Base-by-base conservation (phyloP, 2,888 invertebrate species). In the Stenolophus ochropezus region DNA sequence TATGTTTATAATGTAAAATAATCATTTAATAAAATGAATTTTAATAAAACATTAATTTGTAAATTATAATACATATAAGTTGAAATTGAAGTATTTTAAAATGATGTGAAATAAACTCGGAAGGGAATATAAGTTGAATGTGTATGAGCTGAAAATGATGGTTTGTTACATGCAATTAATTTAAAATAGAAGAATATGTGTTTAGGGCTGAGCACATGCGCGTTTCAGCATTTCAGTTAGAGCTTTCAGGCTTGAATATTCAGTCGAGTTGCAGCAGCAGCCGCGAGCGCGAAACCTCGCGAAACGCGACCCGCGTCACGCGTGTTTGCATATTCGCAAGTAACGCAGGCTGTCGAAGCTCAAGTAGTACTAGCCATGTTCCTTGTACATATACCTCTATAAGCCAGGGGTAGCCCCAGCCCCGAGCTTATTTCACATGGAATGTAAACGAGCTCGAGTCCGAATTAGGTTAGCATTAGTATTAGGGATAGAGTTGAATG, bases 381-480 rank as follows among this genome's bases (percentile, higher is more conserved):
- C 56, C 56, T 56, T 42, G n/a, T n/a, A 49, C n/a, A 49, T 5
- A 3, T 20, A 6, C 8, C 56, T 18, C 20, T 20, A 20, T 5
- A 11, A 20, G 56, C 20, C 11, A 21, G 20, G 11, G 6, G 16
- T 53, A 21, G 5, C 6, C 20, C 5, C 14, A 14, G 49, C 14
- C 8, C 49, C 49, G n/a, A 14, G 49, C 14, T n/a, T 14, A 49
- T 49, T 1, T 49, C 14, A 49, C 56, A 56, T 56, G 56, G 56
- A 56, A 56, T 8, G 33, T 11, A 42, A 42, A 42, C 33, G 33
- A 42, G 33, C 56, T 23, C 61, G 61, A 23, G 61, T 23, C n/a
- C 61, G 61, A 61, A 23, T 61, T 61, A 61, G 61, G 27, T 61
- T 61, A 61, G 61, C 23, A 42, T 11, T 42, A 42, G 33, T 42